Evolutionary conservation across 2,113 vertebrate species (phyloP).

Genomic region (Cairina moschata): DNA sequence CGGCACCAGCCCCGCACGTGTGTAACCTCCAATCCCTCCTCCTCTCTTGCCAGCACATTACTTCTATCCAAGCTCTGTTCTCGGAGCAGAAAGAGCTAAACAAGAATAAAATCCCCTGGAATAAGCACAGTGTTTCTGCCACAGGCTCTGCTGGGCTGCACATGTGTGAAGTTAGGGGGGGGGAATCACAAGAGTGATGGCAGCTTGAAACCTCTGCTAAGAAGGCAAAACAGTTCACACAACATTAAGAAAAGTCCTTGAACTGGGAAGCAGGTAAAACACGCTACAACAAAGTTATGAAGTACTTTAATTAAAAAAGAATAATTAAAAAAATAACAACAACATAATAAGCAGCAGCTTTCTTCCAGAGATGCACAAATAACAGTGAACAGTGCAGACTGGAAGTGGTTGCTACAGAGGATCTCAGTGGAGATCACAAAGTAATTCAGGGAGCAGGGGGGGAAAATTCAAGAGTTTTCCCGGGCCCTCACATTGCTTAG

Average conservation of each 20-base stretch:
- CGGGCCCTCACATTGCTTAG: background rate
- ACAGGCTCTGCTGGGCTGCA: background rate
- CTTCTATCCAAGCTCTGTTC: background rate
- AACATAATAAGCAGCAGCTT: background rate
- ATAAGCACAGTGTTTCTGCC: background rate
- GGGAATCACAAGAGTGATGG: background rate
- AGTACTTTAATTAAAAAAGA: no score
- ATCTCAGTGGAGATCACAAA: background rate
- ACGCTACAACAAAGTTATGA: background rate
- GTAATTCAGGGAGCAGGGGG: background rate
- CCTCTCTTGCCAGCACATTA: background rate
- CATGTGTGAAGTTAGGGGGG: rapidly evolving
- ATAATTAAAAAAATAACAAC: background rate
- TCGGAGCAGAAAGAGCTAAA: background rate
- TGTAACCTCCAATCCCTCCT: background rate
- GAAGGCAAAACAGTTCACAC: background rate
- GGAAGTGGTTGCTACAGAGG: background rate
- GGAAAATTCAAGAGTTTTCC: background rate
- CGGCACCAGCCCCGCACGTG: background rate
- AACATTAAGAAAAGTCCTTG: background rate
- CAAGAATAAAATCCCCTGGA: background rate
- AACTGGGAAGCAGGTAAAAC: background rate
- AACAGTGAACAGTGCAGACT: background rate
- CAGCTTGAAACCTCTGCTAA: background rate
- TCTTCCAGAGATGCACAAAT: background rate